Evolutionary conservation across 2,888 invertebrate genomes (phyloP), one percentile per base, ranked within the genome.

Genomic region (Pyrrhia umbra): DNA sequence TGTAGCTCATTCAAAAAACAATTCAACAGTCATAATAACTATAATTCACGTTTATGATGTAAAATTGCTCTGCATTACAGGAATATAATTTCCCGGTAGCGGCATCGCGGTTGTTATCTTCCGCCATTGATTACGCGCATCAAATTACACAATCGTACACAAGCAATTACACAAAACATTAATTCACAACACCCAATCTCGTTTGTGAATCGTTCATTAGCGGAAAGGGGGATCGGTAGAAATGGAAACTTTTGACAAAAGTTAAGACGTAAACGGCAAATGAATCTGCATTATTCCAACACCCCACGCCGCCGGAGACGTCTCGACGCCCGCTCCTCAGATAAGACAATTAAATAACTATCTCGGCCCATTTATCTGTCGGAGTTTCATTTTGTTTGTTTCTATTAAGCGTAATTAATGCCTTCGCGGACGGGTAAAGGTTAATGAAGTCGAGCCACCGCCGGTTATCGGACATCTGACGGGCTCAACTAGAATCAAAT

Each of bases 341-440:
- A 91, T 91, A 92, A 92, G 88, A 89, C 92, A 91, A 92, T 92
- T 92, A 92, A 92, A 93, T 90, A 92, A 92, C 92, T 92, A 92
- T 92, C 92, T 92, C 82, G 80, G 81, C 79, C 89, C 89, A 92
- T 93, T 92, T 92, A 92, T 92, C 91, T 89, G 89, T 83, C 83
- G 84, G 86, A 90, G 90, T 89, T 83, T 88, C 82, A 87, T 90
- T 91, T 90, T 92, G 92, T 93, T 92, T 93, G 93, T 93, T 93
- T 92, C 92, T 92, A 91, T 93, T 92, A 90, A 85, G 84, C 82
- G 90, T 92, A 93, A 94, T 93, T 88, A 93, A 92, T 91, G 90
- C 85, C 82, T 84, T 77, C 60, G 85, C 82, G 82, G 88, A 85
- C 86, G 86, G 85, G 85, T 87, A 87, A 89, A 92, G 92, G 93